Base-by-base conservation (phyloP, 2,888 invertebrate genomes). In the Vandiemenella viatica region DNA sequence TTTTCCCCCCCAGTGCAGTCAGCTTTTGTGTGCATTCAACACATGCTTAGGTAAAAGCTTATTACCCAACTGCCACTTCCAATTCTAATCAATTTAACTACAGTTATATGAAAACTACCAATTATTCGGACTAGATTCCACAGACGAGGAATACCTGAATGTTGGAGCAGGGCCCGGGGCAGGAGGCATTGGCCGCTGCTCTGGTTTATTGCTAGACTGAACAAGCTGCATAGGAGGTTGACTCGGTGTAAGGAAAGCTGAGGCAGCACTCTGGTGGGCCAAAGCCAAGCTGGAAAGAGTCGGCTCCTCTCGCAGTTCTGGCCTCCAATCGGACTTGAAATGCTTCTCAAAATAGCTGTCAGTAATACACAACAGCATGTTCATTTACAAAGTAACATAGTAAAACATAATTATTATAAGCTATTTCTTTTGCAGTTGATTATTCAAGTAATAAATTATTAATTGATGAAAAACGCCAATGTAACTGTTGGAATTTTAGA, bases 241-340 rank as follows among this genome's bases (percentile, higher is more conserved):
- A 51, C 61, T 57, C 1, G 70, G 67, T 10, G 71, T 67, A 51
- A 71, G 63, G 54, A 70, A 67, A 45, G 68, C 67, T 44, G 67
- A 67, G 50, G 65, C 64, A 55, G 63, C 64, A 55, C 66, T 64
- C 50, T 66, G 64, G 58, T 67, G 67, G 7, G 53, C 54, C 16
- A 58, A 46, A 17, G 54, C 50, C 48, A 56, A 37, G 23, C 49
- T 45, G 17, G 53, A 46, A 4, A 53, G 46, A 8, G 51, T 49
- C 2, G 52, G 50, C 50, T 67, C 68, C 37, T 66, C 65, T 16
- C 68, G 62, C 45, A 67, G 61, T 50, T 68, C 68, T 15, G 67
- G 63, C 49, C 66, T 62, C 68, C 68, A 68, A 45, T 68, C 68
- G 37, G 65, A 62, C 55, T 68, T 68, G 43, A 55, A 52, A 57